Conservation (phyloP, 2,888 invertebrate species). For the Erannis defoliaria region DNA sequence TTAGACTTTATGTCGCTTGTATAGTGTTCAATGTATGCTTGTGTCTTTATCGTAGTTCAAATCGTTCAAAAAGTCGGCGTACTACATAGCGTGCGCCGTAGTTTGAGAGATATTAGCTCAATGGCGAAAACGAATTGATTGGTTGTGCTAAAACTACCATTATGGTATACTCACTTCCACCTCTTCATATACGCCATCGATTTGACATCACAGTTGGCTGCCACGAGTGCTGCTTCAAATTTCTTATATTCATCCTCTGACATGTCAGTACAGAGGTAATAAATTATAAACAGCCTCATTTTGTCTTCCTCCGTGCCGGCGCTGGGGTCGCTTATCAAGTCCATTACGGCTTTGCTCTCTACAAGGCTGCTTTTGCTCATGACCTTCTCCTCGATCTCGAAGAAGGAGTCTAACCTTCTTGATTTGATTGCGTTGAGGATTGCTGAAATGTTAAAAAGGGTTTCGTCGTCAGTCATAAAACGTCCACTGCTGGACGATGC, state of each 20-base stretch:
- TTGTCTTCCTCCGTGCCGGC: conserved; percentile 97
- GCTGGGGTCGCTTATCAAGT: conserved; percentile 94
- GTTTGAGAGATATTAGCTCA: too few relatives aligned
- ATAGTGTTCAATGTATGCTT: too few relatives aligned
- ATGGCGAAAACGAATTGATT: too few relatives aligned
- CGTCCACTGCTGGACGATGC: too few relatives aligned
- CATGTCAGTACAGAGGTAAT: conserved; percentile 94
- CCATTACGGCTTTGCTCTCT: conserved; percentile 93
- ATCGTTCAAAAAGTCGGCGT: too few relatives aligned
- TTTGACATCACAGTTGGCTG: conserved; percentile 94
- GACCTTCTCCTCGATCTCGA: conserved; percentile 99
- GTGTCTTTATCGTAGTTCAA: too few relatives aligned
- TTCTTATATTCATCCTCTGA: conserved; percentile 94
- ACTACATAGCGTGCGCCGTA: too few relatives aligned
- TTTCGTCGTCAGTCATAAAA: too few relatives aligned
- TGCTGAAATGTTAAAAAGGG: conserved; percentile 69
- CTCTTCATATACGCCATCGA: conserved; percentile 96
- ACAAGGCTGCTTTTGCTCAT: conserved; percentile 93
- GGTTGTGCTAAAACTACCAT: too few relatives aligned
- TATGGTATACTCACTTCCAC: conserved; percentile 91
- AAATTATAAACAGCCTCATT: conserved; percentile 96
- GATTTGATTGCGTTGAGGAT: conserved; percentile 95
- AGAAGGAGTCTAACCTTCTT: conserved; percentile 97
- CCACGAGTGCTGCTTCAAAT: conserved; percentile 91
- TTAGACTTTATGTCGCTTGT: too few relatives aligned